Evolutionary conservation across 2,797 vertebrate genomes (phyloP).

Genomic region (Synaphobranchus kaupii): DNA sequence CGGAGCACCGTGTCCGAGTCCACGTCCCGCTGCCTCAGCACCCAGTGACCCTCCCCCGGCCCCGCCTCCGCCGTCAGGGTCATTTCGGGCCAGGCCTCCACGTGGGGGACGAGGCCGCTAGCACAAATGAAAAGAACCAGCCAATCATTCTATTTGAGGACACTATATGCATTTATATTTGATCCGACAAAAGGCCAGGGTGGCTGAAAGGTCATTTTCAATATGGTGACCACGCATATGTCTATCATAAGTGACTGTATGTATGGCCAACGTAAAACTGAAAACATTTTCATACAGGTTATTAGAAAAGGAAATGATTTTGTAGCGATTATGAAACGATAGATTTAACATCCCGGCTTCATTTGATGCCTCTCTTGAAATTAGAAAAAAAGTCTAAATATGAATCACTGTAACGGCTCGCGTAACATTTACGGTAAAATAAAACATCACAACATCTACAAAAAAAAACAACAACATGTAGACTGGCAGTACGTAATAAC

Average conservation of each 20-base stretch:
- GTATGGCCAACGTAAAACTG: neutral
- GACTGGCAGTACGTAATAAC: neutral
- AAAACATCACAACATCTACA: neutral
- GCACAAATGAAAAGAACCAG: slow-evolving; percentile 16
- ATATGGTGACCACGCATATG: too few species aligned
- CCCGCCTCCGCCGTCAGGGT: slow-evolving; percentile 71
- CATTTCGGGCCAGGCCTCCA: slow-evolving; percentile 81
- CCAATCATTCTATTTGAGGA: neutral
- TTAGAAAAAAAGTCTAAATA: too few species aligned
- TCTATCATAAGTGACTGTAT: too few species aligned
- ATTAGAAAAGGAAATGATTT: neutral
- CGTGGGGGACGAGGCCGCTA: slow-evolving; percentile 83
- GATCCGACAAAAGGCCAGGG: too few species aligned
- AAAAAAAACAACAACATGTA: neutral
- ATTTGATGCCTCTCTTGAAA: neutral
- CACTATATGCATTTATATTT: neutral
- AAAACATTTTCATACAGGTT: neutral
- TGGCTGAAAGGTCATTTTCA: too few species aligned
- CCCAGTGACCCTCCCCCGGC: slow-evolving; percentile 69
- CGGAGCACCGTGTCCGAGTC: slow-evolving; percentile 85
- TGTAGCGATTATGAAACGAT: neutral
- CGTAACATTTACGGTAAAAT: neutral
- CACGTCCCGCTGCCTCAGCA: slow-evolving; percentile 82
- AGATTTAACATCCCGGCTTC: neutral
- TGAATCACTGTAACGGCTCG: neutral